Evolutionary conservation across 92 coral and sea anemone species (phyloP), one percentile per base, ranked within the genome.

Genomic region (Epizoanthus scotinus): DNA sequence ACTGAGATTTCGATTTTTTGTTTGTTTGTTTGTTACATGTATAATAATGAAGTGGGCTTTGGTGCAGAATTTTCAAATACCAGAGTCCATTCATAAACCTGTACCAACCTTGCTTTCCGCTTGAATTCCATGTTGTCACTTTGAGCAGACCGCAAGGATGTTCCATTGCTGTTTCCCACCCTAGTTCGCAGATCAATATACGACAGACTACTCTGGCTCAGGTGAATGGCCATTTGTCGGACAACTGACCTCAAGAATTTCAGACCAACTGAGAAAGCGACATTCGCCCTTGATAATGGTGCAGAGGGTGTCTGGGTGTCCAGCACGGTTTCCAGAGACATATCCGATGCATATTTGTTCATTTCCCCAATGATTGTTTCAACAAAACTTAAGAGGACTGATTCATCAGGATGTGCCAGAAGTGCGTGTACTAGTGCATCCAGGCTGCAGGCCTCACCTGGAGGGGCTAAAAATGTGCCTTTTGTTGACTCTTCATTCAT

Each of bases 181-280:
- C 91, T 80, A 31, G 89, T 86, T 29, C 93, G 83, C 67, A 94
- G 86, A 40, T 94, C 95, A 21, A 91, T 92, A 69, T 91, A 94
- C 6, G 98, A 91, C 70, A 94, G 71, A 19, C 93, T 90, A 78
- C 91, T 88, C 60, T 93, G 88, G 47, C 98, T 94, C 20, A 94
- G 93, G 60, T 91, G 95, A 2, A 91, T 88, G 0, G 95, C 87
- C 91, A 94, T 82, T 78, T 94, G 98, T 15, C 98, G 91, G 24
- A 91, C 84, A 44, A 94, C 93, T 25, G 98, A 94, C 70, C 98
- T 82, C 56, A 94, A 78, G 82, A 94, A 94, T 84, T 84, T 82
- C 70, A 89, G 21, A 0, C 95, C 98, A 9, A 94, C 98, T 44
- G 82, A 58, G 29, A 91, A 80, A 40, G 98, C 89, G 10, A 85